These are phyloP conservation scores for Dunckerocampus dactyliophorus DNA, from an alignment of 2,113 vertebrate genomes.

Conservation along the genomic window DNA sequence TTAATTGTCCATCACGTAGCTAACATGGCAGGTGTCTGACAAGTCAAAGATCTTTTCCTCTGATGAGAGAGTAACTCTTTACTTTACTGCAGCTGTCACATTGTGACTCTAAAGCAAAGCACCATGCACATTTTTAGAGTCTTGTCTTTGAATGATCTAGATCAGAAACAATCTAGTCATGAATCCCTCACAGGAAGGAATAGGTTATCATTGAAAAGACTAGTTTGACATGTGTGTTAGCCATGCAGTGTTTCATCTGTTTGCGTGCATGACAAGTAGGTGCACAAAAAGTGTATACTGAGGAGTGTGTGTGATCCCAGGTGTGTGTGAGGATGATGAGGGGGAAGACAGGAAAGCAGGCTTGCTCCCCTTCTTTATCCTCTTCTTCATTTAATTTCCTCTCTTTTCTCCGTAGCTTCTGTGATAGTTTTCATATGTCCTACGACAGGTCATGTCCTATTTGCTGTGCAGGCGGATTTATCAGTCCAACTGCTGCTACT, in stretches of 20 bases:
- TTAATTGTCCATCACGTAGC: conserved; percentile 48
- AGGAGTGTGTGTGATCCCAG: conserved; percentile 1
- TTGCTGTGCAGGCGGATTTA: conserved; percentile 63
- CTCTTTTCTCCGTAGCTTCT: conserved; percentile 48
- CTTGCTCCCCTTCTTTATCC: conserved; percentile 35
- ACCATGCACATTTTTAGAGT: conserved; percentile 14
- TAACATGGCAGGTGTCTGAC: conserved; percentile 46
- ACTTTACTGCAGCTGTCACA: conserved; percentile 15
- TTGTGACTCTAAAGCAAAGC: conserved; percentile 18
- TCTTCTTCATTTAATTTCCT: conserved; percentile 52
- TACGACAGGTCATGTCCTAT: conserved; percentile 65
- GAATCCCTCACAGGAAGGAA: conserved; percentile 43
- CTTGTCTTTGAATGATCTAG: conserved; percentile 18
- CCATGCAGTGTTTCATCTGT: conserved; percentile 23
- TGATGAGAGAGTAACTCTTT: conserved; percentile 15
- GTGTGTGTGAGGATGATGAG: conserved; percentile 27
- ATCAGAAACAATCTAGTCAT: conserved; percentile 34
- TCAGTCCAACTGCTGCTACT: conserved; percentile 61
- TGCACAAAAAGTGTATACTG: conserved; percentile 29
- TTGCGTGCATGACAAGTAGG: conserved; percentile 34
- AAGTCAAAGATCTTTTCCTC: conserved; percentile 42
- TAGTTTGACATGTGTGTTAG: conserved; percentile 42
- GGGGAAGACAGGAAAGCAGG: conserved; percentile 27
- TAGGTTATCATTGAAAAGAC: conserved; percentile 32
- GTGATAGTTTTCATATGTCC: conserved; percentile 67